phyloP scores from a whole-genome alignment of 2,113 vertebrate species.

The Corythoichthys haematopterus region DNA sequence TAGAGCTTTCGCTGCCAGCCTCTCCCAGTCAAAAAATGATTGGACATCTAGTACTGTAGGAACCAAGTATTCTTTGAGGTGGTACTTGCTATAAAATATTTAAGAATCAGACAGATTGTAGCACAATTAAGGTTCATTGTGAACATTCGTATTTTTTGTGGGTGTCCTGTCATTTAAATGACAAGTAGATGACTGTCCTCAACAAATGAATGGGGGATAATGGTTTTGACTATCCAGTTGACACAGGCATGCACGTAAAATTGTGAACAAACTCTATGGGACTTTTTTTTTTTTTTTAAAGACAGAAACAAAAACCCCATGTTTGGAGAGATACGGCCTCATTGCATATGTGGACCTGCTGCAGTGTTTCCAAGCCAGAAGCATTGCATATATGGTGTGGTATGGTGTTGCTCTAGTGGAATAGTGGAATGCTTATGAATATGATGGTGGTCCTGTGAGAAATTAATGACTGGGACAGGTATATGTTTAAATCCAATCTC shows the following conservation, averaged over 20 bases:
- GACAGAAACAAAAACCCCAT: conserved; percentile 45
- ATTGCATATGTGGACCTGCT: conserved; percentile 69
- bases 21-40: no score
- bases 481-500: conserved; percentile 4
- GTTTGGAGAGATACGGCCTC: conserved; percentile 73
- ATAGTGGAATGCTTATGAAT: neutral
- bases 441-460: conserved; percentile 23
- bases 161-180: conserved; percentile 29
- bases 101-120: neutral
- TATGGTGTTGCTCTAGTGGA: neutral
- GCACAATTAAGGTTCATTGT: neutral
- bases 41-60: no score
- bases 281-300: conserved; percentile 31
- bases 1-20: no score
- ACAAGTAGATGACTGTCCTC: conserved; percentile 54
- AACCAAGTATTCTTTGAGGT: no score
- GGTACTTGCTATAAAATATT: no score
- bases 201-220: conserved; percentile 65
- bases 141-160: neutral
- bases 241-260: conserved; percentile 15
- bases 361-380: conserved; percentile 70
- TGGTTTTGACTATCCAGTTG: conserved; percentile 57
- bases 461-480: conserved; percentile 23
- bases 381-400: conserved; percentile 72
- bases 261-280: conserved; percentile 1